These are phyloP conservation scores for Diloba caeruleocephala DNA, from an alignment of 2,888 invertebrate genomes.

Conservation along the genomic window DNA sequence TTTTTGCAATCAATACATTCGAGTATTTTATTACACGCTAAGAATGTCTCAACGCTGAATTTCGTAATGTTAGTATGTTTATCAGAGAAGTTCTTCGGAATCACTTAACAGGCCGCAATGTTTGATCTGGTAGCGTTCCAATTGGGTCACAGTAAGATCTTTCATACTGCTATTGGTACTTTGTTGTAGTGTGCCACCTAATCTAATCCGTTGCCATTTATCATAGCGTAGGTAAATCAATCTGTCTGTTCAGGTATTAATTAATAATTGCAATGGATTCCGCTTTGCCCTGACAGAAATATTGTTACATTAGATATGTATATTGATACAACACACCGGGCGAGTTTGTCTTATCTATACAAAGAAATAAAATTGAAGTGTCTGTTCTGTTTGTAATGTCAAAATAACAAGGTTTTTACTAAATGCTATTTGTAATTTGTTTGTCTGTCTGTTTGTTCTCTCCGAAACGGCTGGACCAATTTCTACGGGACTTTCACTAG, in stretches of 20 bases:
- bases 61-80: constrained; percentile 41
- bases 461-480: too few species aligned
- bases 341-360: too few species aligned
- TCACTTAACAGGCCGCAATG: constrained; percentile 46
- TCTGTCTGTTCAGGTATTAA: constrained; percentile 6
- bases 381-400: too few species aligned
- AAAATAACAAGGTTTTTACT: too few species aligned
- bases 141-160: constrained; percentile 46
- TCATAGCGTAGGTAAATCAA: constrained; percentile 12
- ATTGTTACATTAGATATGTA: too few species aligned
- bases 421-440: too few species aligned
- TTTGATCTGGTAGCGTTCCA: constrained; percentile 54
- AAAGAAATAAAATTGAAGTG: too few species aligned
- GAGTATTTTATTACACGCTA: constrained; percentile 17
- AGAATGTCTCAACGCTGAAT: constrained; percentile 28
- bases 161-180: constrained; percentile 14
- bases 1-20: constrained; percentile 30
- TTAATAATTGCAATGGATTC: too few species aligned
- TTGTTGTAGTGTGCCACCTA: constrained; percentile 8
- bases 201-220: constrained; percentile 11
- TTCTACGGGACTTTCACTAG: too few species aligned
- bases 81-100: constrained; percentile 45
- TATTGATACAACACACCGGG: too few species aligned
- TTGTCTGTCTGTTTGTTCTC: too few species aligned
- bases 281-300: too few species aligned